Percentiles rank a stretch among this genome's conserved stretches.
phyloP scores from a whole-genome alignment of 1,140 invertebrate genomes.

The Drosophila gunungcola region DNA sequence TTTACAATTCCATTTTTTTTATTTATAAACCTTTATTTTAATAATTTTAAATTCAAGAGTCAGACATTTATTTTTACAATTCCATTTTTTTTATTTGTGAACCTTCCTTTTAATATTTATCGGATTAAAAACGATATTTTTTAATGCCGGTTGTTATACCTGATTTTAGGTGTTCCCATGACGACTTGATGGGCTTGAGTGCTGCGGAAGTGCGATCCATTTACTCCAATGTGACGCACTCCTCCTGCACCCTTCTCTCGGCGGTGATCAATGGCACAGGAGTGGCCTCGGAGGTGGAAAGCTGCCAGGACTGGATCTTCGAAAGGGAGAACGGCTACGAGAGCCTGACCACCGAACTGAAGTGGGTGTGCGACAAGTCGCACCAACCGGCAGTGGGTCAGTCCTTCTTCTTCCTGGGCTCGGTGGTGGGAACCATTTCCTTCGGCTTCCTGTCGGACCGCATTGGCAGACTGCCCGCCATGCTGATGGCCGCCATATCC shows the following conservation, averaged over 20 bases:
- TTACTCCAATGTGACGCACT: conserved; percentile 56
- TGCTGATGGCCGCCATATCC: conserved; percentile 85
- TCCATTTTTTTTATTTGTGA: no score
- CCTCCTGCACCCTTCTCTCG: conserved; percentile 63
- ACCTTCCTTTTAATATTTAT: no score
- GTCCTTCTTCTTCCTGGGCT: conserved; percentile 87
- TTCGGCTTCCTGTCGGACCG: conserved; percentile 86
- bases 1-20: no score
- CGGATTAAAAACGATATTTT: no score
- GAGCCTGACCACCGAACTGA: conserved; percentile 86
- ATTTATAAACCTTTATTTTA: no score
- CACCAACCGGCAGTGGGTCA: conserved; percentile 87
- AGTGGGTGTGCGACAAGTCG: conserved; percentile 87
- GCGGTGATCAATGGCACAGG: conserved; percentile 53
- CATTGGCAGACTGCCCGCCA: conserved; percentile 86
- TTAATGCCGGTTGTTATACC: no score
- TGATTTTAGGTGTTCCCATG: conserved; percentile 58
- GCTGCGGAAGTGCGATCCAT: conserved; percentile 52
- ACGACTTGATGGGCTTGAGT: conserved; percentile 55
- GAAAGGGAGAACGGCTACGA: conserved; percentile 85
- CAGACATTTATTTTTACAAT: no score
- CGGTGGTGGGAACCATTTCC: conserved; percentile 86
- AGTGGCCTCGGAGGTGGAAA: conserved; percentile 41
- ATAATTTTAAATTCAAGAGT: no score
- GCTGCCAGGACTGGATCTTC: conserved; percentile 85